phyloP scores from a whole-genome alignment of 92 coral and sea anemone genomes.

The Epizoanthus ramosus region DNA sequence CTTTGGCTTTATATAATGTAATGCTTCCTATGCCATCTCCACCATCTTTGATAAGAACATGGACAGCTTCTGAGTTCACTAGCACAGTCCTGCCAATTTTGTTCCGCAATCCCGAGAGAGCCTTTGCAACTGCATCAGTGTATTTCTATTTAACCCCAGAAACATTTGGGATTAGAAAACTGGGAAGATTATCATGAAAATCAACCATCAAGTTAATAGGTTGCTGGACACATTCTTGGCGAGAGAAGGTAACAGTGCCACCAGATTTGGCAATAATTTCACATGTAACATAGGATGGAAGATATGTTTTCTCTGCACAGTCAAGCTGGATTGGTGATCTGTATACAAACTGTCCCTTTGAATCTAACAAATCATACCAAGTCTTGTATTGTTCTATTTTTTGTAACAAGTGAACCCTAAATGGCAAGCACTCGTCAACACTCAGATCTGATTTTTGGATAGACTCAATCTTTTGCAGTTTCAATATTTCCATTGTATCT shows the following conservation, averaged over 20 bases:
- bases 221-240: no score
- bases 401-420: no score
- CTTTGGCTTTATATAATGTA: conserved; percentile 36
- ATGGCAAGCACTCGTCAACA: no score
- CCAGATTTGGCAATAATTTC: background rate
- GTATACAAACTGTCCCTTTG: background rate
- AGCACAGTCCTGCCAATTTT: background rate
- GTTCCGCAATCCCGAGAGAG: background rate
- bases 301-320: conserved; percentile 25
- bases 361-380: no score
- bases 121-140: conserved; percentile 32
- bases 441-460: no score
- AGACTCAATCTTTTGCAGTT: no score
- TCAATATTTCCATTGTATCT: no score
- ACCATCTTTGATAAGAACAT: conserved; percentile 47
- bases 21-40: conserved; percentile 45
- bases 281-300: conserved; percentile 38
- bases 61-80: background rate
- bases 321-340: conserved; percentile 18
- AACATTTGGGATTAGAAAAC: conserved; percentile 37
- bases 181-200: no score
- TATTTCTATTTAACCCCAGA: conserved; percentile 24
- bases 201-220: no score
- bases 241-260: no score
- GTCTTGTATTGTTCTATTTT: no score